A percentile compares a stretch with the other conserved stretches of the same genome.
Conservation (phyloP, 2,888 invertebrate species). For the Drosophila picticornis region DNA sequence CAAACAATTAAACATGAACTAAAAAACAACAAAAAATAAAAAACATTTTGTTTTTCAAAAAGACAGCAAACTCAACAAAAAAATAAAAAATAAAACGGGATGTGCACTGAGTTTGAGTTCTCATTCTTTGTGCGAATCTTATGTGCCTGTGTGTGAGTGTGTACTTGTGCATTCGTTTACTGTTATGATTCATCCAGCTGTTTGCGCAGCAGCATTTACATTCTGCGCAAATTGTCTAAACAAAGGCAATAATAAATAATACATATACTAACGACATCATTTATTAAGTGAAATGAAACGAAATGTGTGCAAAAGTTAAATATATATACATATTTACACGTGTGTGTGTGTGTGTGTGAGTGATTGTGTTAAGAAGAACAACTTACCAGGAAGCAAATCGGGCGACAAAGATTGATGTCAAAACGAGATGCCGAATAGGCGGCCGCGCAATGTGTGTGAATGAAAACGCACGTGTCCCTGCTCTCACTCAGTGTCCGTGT, state of each 20-base stretch:
- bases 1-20: slow-evolving; percentile 45
- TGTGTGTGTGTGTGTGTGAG: neutral
- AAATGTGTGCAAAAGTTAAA: slow-evolving; percentile 46
- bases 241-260: slow-evolving; percentile 44
- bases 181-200: slow-evolving; percentile 77
- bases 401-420: slow-evolving; percentile 78
- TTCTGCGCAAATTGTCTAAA: slow-evolving; percentile 66
- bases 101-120: slow-evolving; percentile 16
- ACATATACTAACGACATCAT: slow-evolving; percentile 40
- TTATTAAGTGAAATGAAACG: slow-evolving; percentile 35
- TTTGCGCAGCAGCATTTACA: slow-evolving; percentile 70
- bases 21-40: slow-evolving; percentile 31
- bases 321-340: slow-evolving; percentile 10
- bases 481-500: slow-evolving; percentile 15
- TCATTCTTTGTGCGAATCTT: slow-evolving; percentile 19
- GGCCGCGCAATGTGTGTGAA: slow-evolving; percentile 54
- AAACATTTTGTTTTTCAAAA: slow-evolving; percentile 19
- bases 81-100: slow-evolving; percentile 8
- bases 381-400: slow-evolving; percentile 75
- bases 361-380: slow-evolving; percentile 17
- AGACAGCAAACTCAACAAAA: neutral
- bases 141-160: neutral
- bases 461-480: slow-evolving; percentile 77
- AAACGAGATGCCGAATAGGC: slow-evolving; percentile 63
- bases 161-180: slow-evolving; percentile 47